A percentile compares a stretch with the other conserved stretches of the same genome.
Evolutionary conservation across 2,113 vertebrate genomes (phyloP).

Genomic region (Holacanthus passer): DNA sequence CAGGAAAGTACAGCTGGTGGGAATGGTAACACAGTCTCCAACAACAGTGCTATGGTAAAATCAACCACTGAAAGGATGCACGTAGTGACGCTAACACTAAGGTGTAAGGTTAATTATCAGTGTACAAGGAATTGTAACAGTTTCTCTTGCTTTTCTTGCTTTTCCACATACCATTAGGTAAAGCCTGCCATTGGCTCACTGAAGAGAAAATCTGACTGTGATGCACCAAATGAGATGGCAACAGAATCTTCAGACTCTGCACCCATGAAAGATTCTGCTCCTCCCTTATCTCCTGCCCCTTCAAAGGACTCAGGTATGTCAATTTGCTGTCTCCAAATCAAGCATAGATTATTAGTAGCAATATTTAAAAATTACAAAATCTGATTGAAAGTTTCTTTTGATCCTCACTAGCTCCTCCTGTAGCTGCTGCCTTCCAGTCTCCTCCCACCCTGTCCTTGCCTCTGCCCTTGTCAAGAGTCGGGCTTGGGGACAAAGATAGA

Average conservation of each 20-base stretch:
- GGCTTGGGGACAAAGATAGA: conserved; percentile 84
- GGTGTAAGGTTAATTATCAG: conserved; percentile 63
- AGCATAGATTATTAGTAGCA: not conserved
- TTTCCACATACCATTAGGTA: conserved; percentile 53
- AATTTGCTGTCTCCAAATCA: not conserved
- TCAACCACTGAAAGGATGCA: not conserved
- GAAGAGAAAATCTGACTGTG: conserved; percentile 86
- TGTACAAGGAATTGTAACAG: not conserved
- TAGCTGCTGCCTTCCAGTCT: conserved; percentile 72
- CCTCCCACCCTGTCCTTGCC: conserved; percentile 83
- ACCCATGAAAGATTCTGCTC: conserved; percentile 85
- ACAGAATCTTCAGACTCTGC: conserved; percentile 72
- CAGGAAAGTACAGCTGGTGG: conserved; percentile 71
- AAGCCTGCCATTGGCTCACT: conserved; percentile 80
- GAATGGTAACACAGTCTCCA: conserved; percentile 34
- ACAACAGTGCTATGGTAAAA: conserved; percentile 74
- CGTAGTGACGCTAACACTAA: not conserved
- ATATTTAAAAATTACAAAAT: not conserved
- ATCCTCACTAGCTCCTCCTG: conserved; percentile 59
- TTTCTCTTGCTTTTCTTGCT: not conserved
- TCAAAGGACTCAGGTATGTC: conserved; percentile 77
- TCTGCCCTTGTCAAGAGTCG: conserved; percentile 78
- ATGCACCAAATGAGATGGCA: conserved; percentile 70
- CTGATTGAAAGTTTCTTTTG: conserved; percentile 4
- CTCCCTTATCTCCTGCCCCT: conserved; percentile 82